Percentiles rank a stretch among this genome's conserved stretches.
phyloP scores from a whole-genome alignment of 2,888 invertebrate species.

The Drosophila sordidapex region DNA sequence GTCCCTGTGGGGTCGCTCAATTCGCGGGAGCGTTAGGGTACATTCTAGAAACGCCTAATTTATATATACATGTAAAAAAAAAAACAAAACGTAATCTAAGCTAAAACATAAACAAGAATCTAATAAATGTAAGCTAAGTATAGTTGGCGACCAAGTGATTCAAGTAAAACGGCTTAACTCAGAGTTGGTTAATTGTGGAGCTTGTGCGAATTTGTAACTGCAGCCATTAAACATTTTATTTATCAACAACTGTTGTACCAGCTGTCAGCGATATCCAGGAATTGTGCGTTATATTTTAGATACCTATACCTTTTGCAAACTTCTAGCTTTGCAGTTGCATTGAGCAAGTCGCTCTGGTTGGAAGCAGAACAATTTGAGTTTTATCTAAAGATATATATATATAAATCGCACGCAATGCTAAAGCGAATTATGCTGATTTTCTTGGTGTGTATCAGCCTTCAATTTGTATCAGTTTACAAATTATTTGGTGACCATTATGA shows the following conservation, averaged over 20 bases:
- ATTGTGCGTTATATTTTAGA: background rate
- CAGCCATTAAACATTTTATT: background rate
- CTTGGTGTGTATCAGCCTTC: slow-evolving; percentile 2
- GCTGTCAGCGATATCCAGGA: too few relatives aligned
- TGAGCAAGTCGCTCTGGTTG: background rate
- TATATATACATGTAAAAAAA: slow-evolving; percentile 70
- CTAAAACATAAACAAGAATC: slow-evolving; percentile 56
- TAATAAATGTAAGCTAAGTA: slow-evolving; percentile 74
- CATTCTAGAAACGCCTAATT: slow-evolving; percentile 69
- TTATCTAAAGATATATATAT: background rate
- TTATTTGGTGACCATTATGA: slow-evolving; percentile 6
- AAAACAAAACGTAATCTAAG: slow-evolving; percentile 52
- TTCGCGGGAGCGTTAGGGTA: slow-evolving; percentile 49
- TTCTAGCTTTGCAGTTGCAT: background rate
- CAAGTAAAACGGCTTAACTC: slow-evolving; percentile 14
- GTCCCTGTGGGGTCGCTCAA: slow-evolving; percentile 48
- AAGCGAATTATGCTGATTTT: slow-evolving; percentile 10
- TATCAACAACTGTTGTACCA: background rate
- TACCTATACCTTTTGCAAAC: background rate
- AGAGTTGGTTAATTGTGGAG: background rate
- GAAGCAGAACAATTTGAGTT: background rate
- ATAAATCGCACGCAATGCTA: slow-evolving; percentile 11
- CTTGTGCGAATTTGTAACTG: background rate
- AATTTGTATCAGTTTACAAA: background rate
- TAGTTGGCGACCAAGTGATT: slow-evolving; percentile 43